Evolutionary conservation across 1,140 invertebrate species (phyloP), one percentile per base, ranked within the genome.

Genomic region (Heterodera carotae): DNA sequence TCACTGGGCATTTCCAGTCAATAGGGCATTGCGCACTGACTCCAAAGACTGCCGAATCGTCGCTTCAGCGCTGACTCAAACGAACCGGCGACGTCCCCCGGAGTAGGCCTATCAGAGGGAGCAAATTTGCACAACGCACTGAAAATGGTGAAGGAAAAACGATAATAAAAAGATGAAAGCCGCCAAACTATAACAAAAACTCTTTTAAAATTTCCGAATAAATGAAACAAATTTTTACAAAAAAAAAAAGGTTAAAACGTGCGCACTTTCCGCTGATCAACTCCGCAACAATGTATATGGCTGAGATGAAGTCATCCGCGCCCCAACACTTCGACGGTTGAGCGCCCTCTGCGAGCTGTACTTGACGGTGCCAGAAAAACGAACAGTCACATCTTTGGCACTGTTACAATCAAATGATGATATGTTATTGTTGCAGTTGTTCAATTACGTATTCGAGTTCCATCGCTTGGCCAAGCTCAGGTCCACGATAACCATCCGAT

Each of bases 261-360:
- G n/a, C 75, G 69, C 34, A 76, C 76, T 74, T 76, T 76, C 76
- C 76, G 25, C 67, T 56, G 48, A 76, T 76, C 33, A 76, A 56
- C 62, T 76, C 76, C 1, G 76, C 60, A 33, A 76, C 43, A 31
- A 76, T 74, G 66, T 60, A 76, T 2, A 76, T 74, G 34, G 59
- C 76, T 25, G 76, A 76, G 36, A 76, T 76, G 15, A 76, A 59
- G 68, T 76, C 76, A 36, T 76, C 76, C 27, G 76, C 67, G 76
- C 71, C 27, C 76, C 76, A 62, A 56, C 18, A 7, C 27, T 60
- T 31, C 66, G 76, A 29, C 71, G 43, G 31, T 36, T 53, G 66
- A 71, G 76, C 5, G 48, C 76, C 10, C 76, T 31, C n/a, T 56
- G 33, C 6, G 76, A 76, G 34, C 76, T 76, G 53, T 76, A 76